phyloP scores from a whole-genome alignment of 2,797 vertebrate species.

The Urophycis tenuis region DNA sequence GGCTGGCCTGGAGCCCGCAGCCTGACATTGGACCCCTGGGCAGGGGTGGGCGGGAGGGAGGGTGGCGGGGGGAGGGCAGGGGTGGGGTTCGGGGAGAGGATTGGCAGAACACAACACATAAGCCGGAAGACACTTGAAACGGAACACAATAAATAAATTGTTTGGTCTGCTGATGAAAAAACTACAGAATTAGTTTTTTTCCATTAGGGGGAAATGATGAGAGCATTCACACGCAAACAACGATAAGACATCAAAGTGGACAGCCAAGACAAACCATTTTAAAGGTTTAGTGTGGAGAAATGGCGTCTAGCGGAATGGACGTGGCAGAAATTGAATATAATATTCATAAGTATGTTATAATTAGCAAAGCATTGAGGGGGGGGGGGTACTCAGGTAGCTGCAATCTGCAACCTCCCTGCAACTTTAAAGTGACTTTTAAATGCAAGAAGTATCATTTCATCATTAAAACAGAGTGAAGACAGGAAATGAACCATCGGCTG shows the following conservation, averaged over 20 bases:
- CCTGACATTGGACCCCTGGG: background rate
- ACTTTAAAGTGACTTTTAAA: background rate
- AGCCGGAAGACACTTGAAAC: background rate
- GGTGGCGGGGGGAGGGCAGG: no score
- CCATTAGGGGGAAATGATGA: background rate
- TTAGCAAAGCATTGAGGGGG: no score
- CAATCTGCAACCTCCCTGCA: no score
- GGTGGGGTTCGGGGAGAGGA: no score
- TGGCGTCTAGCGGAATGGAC: no score
- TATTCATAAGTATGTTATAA: no score
- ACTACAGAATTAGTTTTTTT: background rate
- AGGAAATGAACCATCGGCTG: background rate
- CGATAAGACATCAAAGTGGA: background rate
- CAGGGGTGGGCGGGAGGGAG: no score
- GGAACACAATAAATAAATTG: background rate
- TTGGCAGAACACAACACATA: background rate
- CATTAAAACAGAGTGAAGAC: background rate
- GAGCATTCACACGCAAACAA: background rate
- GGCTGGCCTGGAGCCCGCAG: constrained; percentile 32
- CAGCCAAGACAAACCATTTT: background rate
- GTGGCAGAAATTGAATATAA: no score
- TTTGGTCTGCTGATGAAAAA: background rate
- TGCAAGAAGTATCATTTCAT: background rate
- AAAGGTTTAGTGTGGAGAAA: background rate
- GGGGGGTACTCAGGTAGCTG: no score